These are phyloP conservation scores for Pseudococcus longispinus DNA, from an alignment of 2,888 invertebrate genomes.

Conservation along the genomic window DNA sequence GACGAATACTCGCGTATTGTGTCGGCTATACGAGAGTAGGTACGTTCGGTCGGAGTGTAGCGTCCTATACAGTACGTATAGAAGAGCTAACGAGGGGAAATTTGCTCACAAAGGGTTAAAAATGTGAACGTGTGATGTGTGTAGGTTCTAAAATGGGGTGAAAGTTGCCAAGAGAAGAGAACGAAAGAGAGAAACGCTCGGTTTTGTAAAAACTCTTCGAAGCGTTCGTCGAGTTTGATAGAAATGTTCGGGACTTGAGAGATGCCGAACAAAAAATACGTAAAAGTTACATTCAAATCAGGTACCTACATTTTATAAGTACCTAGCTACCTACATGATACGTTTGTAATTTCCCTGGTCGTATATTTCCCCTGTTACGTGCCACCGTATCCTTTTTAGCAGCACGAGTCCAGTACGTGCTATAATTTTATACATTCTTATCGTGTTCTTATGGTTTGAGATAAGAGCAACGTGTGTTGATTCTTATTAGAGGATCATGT, in stretches of 20 bases:
- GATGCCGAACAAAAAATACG: neutral
- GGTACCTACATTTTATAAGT: neutral
- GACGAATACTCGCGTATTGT: conserved; percentile 1
- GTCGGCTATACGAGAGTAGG: neutral
- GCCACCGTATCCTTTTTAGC: neutral
- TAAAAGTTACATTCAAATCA: neutral
- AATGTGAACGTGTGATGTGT: conserved; percentile 4
- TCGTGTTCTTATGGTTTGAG: neutral
- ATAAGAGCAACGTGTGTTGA: neutral
- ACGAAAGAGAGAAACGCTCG: neutral
- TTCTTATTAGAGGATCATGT: neutral
- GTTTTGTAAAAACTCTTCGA: neutral
- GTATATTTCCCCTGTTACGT: neutral
- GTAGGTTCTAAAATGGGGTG: neutral
- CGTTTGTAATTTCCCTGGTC: too few species aligned
- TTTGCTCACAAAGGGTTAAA: neutral
- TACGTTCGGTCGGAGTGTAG: neutral
- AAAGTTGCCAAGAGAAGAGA: neutral
- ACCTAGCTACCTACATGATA: too few species aligned
- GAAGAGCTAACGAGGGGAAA: neutral
- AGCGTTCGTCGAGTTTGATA: too few species aligned
- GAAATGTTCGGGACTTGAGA: too few species aligned
- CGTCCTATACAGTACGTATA: neutral
- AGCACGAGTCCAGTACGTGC: neutral
- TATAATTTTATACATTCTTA: neutral